Conservation (phyloP, 2,888 invertebrate species). For the Cantharis rustica region DNA sequence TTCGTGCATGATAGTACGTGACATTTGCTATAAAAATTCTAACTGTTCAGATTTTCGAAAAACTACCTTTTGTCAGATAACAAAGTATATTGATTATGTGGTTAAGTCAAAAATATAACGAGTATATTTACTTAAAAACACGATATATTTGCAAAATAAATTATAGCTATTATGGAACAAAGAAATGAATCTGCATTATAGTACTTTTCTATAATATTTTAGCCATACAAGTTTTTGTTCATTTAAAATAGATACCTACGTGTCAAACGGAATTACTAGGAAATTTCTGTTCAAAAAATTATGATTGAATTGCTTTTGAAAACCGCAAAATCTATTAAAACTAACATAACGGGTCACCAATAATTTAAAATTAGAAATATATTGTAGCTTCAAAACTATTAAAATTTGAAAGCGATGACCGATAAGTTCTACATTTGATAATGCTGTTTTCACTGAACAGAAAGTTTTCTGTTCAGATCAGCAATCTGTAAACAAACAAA, state of each 20-base stretch:
- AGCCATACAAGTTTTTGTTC: background rate
- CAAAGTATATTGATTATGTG: background rate
- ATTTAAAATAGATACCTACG: background rate
- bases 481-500: too few relatives aligned
- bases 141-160: background rate
- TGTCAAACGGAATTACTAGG: background rate
- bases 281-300: background rate
- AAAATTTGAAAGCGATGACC: too few relatives aligned
- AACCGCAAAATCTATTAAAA: background rate
- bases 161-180: background rate
- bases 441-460: too few relatives aligned
- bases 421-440: too few relatives aligned
- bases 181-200: background rate
- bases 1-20: slow-evolving; percentile 26
- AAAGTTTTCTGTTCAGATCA: too few relatives aligned
- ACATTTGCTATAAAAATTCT: background rate
- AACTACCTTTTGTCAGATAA: background rate
- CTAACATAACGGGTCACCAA: background rate
- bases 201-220: background rate
- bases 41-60: background rate
- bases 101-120: background rate
- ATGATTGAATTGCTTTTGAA: background rate
- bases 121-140: too few relatives aligned
- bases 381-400: too few relatives aligned
- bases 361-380: background rate